Conservation (phyloP, 2,888 invertebrate genomes). For the Papilio demoleus region DNA sequence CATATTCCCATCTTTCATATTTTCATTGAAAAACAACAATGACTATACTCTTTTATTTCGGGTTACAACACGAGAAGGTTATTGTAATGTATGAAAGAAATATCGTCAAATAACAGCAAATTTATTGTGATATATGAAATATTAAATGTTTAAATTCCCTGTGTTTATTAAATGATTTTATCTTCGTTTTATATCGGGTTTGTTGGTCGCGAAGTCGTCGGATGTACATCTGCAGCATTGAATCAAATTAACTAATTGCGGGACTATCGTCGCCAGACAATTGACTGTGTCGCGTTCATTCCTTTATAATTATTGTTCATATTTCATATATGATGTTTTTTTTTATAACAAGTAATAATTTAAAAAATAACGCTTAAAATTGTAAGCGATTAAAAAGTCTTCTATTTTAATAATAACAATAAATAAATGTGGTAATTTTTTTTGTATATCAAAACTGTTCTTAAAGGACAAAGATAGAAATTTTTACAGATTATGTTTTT, state of each 20-base stretch:
- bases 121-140: background rate
- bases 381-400: background rate
- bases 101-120: background rate
- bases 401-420: too few relatives aligned
- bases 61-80: background rate
- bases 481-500: background rate
- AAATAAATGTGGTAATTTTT: too few relatives aligned
- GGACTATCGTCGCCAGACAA: constrained; percentile 69
- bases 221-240: constrained; percentile 47
- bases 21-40: background rate
- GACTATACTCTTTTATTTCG: too few relatives aligned
- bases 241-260: constrained; percentile 70
- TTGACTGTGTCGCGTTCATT: constrained; percentile 66
- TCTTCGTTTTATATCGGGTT: constrained; percentile 41
- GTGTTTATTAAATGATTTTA: constrained; percentile 26
- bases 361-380: background rate
- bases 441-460: too few relatives aligned
- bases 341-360: background rate
- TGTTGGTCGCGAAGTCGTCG: constrained; percentile 37
- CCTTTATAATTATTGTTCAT: constrained; percentile 56
- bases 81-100: background rate
- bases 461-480: background rate
- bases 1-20: background rate
- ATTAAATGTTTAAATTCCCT: background rate
- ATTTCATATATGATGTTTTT: constrained; percentile 8